These are phyloP conservation scores for Plumapathes pennacea DNA, from an alignment of 92 coral and sea anemone species.

Conservation along the genomic window DNA sequence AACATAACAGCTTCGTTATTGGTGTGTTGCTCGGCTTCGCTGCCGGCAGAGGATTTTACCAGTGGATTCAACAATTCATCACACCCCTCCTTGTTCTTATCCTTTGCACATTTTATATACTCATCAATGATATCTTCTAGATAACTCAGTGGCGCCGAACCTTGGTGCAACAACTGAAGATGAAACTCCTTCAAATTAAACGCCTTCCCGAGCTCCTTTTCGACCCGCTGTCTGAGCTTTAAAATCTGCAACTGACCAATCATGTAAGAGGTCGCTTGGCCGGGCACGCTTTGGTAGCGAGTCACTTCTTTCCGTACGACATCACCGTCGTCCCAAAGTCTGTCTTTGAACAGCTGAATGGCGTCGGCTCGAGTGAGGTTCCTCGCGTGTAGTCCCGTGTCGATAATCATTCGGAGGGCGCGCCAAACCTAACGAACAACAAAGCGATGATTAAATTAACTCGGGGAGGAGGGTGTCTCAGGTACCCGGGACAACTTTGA, in stretches of 20 bases:
- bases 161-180: slow-evolving; percentile 73
- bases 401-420: slow-evolving; percentile 83
- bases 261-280: slow-evolving; percentile 94
- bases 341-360: slow-evolving; percentile 52
- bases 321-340: slow-evolving; percentile 81
- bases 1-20: too few relatives aligned
- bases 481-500: too few relatives aligned
- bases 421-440: slow-evolving; percentile 99
- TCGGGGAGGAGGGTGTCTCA: too few relatives aligned
- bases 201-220: slow-evolving; percentile 43
- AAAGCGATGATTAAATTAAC: too few relatives aligned
- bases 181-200: slow-evolving; percentile 89
- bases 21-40: too few relatives aligned
- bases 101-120: slow-evolving; percentile 67
- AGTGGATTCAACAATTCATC: slow-evolving; percentile 48
- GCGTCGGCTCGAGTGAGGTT: slow-evolving; percentile 62
- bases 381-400: slow-evolving; percentile 81
- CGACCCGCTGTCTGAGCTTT: slow-evolving; percentile 66
- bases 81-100: slow-evolving; percentile 60
- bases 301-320: slow-evolving; percentile 79
- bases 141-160: slow-evolving; percentile 82
- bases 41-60: neutral
- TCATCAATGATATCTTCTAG: slow-evolving; percentile 69
- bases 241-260: slow-evolving; percentile 77
- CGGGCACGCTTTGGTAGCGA: slow-evolving; percentile 87